These are phyloP conservation scores for Mionectes macconnelli DNA, from an alignment of 2,113 vertebrate species.

Conservation along the genomic window DNA sequence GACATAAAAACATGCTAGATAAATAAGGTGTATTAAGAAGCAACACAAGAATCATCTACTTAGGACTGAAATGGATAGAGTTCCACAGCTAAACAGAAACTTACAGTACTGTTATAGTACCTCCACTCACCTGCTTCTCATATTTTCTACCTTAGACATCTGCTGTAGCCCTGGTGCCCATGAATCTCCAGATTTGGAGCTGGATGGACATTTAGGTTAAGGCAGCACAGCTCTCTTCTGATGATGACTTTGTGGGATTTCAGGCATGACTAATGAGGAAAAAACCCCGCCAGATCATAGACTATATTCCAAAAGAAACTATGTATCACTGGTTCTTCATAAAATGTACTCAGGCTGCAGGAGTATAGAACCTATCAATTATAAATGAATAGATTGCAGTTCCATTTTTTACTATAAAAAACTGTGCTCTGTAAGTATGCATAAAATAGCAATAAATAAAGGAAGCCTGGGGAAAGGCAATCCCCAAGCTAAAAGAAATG, in stretches of 20 bases:
- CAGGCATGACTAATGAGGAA: background rate
- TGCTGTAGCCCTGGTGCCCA: background rate
- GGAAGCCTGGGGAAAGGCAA: background rate
- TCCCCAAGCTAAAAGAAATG: background rate
- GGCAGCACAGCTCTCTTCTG: background rate
- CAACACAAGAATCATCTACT: background rate
- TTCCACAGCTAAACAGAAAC: background rate
- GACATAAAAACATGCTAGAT: background rate
- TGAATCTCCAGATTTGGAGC: background rate
- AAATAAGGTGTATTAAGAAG: background rate
- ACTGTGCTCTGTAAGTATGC: background rate
- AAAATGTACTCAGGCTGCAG: background rate
- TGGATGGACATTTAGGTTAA: background rate
- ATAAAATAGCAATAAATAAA: background rate
- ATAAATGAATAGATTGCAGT: conserved; percentile 24
- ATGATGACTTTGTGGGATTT: background rate
- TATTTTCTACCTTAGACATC: background rate
- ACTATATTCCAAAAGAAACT: conserved; percentile 14
- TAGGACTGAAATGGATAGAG: background rate
- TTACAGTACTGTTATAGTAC: background rate
- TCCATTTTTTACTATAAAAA: conserved; percentile 45
- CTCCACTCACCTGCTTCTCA: background rate
- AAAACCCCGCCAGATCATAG: background rate
- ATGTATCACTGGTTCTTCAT: background rate
- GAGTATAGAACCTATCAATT: conserved; percentile 30